A percentile compares a stretch with the other conserved stretches of the same genome.
phyloP scores from a whole-genome alignment of 2,113 vertebrate genomes.

The Xenopus laevis region DNA sequence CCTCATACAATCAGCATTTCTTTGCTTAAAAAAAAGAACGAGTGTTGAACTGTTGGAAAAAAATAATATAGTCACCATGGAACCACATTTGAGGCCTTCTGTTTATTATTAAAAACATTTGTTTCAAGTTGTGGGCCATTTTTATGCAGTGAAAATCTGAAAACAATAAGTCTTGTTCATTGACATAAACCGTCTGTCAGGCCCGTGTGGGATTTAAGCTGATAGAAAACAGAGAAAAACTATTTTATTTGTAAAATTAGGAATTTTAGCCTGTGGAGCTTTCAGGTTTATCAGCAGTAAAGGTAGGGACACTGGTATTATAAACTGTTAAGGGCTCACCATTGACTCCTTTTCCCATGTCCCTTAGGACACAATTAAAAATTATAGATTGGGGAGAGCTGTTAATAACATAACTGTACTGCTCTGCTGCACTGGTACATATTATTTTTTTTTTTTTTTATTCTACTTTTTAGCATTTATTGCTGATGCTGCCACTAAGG shows the following conservation, averaged over 20 bases:
- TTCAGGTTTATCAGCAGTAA: conserved; percentile 69
- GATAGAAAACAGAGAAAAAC: conserved; percentile 87
- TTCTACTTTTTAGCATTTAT: not conserved
- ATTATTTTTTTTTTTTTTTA: conserved; percentile 11
- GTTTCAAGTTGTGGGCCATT: conserved; percentile 68
- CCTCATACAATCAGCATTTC: conserved; percentile 26
- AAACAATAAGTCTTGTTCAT: conserved; percentile 74
- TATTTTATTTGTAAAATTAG: conserved; percentile 77
- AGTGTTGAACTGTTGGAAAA: conserved; percentile 12
- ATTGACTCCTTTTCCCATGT: conserved; percentile 58
- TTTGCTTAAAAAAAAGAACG: conserved; percentile 27
- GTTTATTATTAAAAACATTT: conserved; percentile 82
- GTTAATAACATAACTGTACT: conserved; percentile 62
- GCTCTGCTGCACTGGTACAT: conserved; percentile 62
- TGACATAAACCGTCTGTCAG: conserved; percentile 77
- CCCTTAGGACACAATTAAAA: conserved; percentile 78
- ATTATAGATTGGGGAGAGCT: conserved; percentile 68
- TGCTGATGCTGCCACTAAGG: conserved; percentile 10
- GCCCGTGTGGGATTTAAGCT: conserved; percentile 73
- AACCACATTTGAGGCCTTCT: conserved; percentile 61
- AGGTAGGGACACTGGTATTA: conserved; percentile 66
- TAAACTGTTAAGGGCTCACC: conserved; percentile 66
- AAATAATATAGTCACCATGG: conserved; percentile 50
- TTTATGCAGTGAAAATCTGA: conserved; percentile 69
- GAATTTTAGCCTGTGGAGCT: conserved; percentile 77